These are phyloP conservation scores for Drosophila seguyi DNA, from an alignment of 1,140 invertebrate genomes.

Conservation along the genomic window DNA sequence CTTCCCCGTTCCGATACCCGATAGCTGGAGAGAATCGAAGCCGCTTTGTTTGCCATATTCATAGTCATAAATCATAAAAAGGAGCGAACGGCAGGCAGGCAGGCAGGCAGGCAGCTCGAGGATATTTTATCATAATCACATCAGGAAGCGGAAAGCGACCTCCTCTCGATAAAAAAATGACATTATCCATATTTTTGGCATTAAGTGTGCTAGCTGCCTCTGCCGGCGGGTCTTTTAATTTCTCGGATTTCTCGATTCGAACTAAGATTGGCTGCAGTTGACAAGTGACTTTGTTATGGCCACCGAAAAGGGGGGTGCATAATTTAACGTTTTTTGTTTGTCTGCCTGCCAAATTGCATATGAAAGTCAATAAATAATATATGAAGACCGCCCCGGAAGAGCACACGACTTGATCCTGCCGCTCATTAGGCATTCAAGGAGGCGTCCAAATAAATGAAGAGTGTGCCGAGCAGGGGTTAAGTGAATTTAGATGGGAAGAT, in stretches of 20 bases:
- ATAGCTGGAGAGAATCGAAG: slow-evolving; percentile 27
- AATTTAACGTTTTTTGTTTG: slow-evolving; percentile 61
- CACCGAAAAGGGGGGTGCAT: slow-evolving; percentile 45
- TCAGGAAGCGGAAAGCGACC: slow-evolving; percentile 70
- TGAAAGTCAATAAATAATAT: slow-evolving; percentile 81
- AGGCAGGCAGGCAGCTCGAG: slow-evolving; percentile 68
- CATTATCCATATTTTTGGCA: slow-evolving; percentile 81
- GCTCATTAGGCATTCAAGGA: slow-evolving; percentile 72
- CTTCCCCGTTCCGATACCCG: background rate
- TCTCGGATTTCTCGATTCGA: slow-evolving; percentile 18
- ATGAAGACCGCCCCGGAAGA: slow-evolving; percentile 7
- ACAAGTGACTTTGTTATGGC: slow-evolving; percentile 60
- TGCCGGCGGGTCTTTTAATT: slow-evolving; percentile 66
- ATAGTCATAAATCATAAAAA: slow-evolving; percentile 84
- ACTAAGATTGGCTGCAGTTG: slow-evolving; percentile 45
- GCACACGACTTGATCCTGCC: slow-evolving; percentile 38
- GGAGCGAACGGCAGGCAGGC: slow-evolving; percentile 45
- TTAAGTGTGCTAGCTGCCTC: slow-evolving; percentile 58
- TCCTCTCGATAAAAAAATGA: slow-evolving; percentile 72
- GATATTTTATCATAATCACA: slow-evolving; percentile 85
- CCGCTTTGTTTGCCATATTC: slow-evolving; percentile 79
- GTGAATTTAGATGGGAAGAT: slow-evolving; percentile 26
- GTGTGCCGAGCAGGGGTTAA: slow-evolving; percentile 12
- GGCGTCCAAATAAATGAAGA: slow-evolving; percentile 59
- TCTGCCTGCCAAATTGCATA: slow-evolving; percentile 74